phyloP scores from a whole-genome alignment of 2,888 invertebrate species.

The Aquatica leii region DNA sequence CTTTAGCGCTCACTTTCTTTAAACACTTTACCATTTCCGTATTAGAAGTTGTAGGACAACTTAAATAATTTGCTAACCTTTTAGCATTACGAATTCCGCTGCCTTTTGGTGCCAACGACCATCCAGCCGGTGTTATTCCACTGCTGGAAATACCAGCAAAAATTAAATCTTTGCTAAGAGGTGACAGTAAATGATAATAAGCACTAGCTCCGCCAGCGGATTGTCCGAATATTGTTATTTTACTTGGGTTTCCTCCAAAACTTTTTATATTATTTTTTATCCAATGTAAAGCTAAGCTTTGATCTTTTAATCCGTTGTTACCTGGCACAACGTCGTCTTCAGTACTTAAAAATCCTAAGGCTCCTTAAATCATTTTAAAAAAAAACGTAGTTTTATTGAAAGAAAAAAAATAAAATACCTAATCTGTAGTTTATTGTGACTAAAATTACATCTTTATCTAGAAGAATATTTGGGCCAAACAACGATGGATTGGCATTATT shows the following conservation, averaged over 20 bases:
- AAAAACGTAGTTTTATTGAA: neutral
- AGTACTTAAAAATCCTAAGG: slow-evolving; percentile 55
- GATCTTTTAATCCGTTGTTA: slow-evolving; percentile 60
- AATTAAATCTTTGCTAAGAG: slow-evolving; percentile 53
- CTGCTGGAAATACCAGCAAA: slow-evolving; percentile 49
- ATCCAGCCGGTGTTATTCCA: slow-evolving; percentile 79
- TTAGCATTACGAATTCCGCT: neutral
- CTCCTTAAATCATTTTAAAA: slow-evolving; percentile 46
- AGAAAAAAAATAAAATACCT: slow-evolving; percentile 37
- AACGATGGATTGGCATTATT: slow-evolving; percentile 73
- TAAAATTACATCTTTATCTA: slow-evolving; percentile 76
- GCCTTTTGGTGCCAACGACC: slow-evolving; percentile 63
- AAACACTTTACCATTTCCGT: slow-evolving; percentile 68
- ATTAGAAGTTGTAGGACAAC: slow-evolving; percentile 66
- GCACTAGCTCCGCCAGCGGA: slow-evolving; percentile 60
- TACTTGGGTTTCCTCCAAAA: slow-evolving; percentile 58
- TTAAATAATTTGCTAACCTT: slow-evolving; percentile 65
- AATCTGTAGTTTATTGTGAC: too few species aligned
- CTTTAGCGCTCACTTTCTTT: slow-evolving; percentile 33
- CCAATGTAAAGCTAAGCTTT: slow-evolving; percentile 57
- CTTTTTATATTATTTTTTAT: slow-evolving; percentile 54
- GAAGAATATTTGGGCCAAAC: slow-evolving; percentile 74
- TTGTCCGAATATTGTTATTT: slow-evolving; percentile 58
- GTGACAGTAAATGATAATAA: slow-evolving; percentile 59
- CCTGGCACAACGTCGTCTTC: slow-evolving; percentile 56